Base-by-base conservation (phyloP, 2,113 vertebrate genomes). In the Chaenogobius annularis region DNA sequence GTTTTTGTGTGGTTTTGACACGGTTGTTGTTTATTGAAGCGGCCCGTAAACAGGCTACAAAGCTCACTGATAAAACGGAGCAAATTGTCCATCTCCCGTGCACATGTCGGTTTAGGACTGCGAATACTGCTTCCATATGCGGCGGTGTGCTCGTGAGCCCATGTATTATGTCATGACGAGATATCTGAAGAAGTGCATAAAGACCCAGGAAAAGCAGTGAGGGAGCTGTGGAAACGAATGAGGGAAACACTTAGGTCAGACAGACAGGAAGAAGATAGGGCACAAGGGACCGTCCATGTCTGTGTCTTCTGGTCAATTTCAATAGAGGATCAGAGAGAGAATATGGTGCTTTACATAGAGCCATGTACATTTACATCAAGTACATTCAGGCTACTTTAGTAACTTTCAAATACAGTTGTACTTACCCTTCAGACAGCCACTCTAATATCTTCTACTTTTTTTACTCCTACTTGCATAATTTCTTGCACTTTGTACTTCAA, bases 221-320 rank as follows among this genome's bases (percentile, higher is more conserved):
- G 14, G 3, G 26, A 62, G n/a, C 31, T 62, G 26, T 69, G 77
- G 56, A 86, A 70, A 70, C 62, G 69, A 47, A 78, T 23, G 19
- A 74, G 82, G 75, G 78, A 80, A 86, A 83, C 69, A 56, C 80
- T 83, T 81, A 19, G 79, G 73, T 64, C 72, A 31, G 65, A 72
- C 77, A 81, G 85, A 87, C 83, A 87, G 79, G 78, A 85, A 74
- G 68, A 69, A 26, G 50, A 64, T 74, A 10, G 1, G 56, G 50
- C 70, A 61, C 9, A 59, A 35, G 37, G 54, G 64, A 78, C 55
- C 69, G 0, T 47, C 52, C 56, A 40, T 65, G 80, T 75, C 71
- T 75, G 72, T 54, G 50, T 15, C n/a, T n/a, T 20, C 83, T 87
- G 85, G 68, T 81, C 67, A 76, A 67, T 80, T 69, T 89, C 79